Percentiles rank a stretch among this genome's conserved stretches.
Conservation (phyloP, 2,888 invertebrate species). For the Proisotoma minuta region DNA sequence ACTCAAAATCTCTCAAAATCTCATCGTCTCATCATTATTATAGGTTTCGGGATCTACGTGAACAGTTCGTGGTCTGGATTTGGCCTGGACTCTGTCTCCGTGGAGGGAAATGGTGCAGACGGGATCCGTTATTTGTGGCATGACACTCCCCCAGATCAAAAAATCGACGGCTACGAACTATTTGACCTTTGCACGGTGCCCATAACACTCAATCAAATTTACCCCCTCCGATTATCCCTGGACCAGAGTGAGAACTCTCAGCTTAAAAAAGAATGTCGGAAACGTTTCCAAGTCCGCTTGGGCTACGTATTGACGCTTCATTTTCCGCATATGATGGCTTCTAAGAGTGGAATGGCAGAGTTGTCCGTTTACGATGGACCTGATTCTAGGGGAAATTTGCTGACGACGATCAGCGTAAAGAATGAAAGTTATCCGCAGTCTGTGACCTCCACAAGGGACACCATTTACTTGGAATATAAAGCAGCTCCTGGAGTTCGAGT, state of each 20-base stretch:
- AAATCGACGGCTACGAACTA: conserved; percentile 64
- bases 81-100: conserved; percentile 68
- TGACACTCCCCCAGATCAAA: conserved; percentile 67
- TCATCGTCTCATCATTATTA: conserved; percentile 3
- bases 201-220: conserved; percentile 76
- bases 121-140: conserved; percentile 81
- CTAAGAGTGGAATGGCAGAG: conserved; percentile 61
- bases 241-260: conserved; percentile 72
- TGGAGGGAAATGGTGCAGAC: conserved; percentile 83
- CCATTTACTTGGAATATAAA: conserved; percentile 72
- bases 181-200: conserved; percentile 81
- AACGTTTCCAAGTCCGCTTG: conserved; percentile 55
- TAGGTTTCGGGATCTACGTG: conserved; percentile 81
- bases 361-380: conserved; percentile 76
- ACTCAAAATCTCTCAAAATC: not conserved
- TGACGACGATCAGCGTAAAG: conserved; percentile 67
- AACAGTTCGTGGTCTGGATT: conserved; percentile 82
- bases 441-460: conserved; percentile 72
- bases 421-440: conserved; percentile 87
- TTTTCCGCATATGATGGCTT: conserved; percentile 72
- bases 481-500: conserved; percentile 69
- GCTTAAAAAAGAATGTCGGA: conserved; percentile 67
- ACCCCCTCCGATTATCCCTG: conserved; percentile 75
- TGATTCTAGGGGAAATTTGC: conserved; percentile 63
- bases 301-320: conserved; percentile 80